These are phyloP conservation scores for Cydia pomonella DNA, from an alignment of 1,140 invertebrate species.

Conservation along the genomic window DNA sequence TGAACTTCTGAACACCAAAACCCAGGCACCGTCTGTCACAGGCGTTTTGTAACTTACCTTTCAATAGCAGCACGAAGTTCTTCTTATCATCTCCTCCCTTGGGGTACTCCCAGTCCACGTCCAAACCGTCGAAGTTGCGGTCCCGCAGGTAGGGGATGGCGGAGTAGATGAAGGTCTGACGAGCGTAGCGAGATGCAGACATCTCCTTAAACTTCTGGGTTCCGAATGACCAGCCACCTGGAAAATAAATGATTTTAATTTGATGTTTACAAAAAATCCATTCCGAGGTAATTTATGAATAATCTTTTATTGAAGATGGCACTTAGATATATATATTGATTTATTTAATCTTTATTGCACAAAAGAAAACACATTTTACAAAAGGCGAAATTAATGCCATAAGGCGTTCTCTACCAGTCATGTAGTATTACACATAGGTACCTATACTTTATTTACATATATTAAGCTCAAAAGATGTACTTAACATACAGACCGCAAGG, in stretches of 20 bases:
- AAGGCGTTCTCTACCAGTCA: no score
- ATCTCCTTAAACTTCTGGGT: constrained; percentile 98
- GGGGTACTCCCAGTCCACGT: constrained; percentile 99
- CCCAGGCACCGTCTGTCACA: constrained; percentile 87
- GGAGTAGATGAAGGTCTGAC: constrained; percentile 96
- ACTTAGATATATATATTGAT: no score
- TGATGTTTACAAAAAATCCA: no score
- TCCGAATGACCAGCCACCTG: constrained; percentile 97
- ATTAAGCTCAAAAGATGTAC: no score
- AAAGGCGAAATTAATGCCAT: no score
- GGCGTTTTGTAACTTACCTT: constrained; percentile 83
- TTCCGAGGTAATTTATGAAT: no score
- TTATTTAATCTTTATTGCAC: no score
- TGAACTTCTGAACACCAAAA: constrained; percentile 97
- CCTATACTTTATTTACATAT: no score
- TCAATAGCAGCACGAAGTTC: constrained; percentile 94
- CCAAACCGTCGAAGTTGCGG: constrained; percentile 93
- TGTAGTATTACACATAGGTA: no score
- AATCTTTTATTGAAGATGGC: no score
- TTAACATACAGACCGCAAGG: no score
- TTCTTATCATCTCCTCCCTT: constrained; percentile 96
- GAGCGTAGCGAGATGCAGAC: constrained; percentile 91
- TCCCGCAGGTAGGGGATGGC: constrained; percentile 94
- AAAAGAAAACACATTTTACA: no score
- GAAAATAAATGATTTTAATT: constrained; percentile 36